Conservation (phyloP, 2,888 invertebrate genomes). For the Hololepta plana region DNA sequence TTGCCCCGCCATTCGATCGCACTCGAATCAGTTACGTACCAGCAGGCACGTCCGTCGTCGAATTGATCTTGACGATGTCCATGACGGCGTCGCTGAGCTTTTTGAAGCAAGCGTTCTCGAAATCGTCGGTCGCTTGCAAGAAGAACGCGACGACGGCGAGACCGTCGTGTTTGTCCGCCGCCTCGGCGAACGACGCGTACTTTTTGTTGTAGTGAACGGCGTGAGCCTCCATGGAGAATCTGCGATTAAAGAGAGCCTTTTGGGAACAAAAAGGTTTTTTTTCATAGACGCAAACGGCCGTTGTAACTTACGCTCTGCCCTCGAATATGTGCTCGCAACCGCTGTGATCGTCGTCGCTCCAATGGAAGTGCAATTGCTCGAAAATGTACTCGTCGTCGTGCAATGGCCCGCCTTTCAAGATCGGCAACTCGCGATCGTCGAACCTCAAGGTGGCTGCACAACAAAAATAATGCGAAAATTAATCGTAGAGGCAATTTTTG, state of each 20-base stretch:
- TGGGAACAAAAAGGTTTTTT: slow-evolving; percentile 1
- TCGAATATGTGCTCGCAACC: slow-evolving; percentile 68
- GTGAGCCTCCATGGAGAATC: slow-evolving; percentile 62
- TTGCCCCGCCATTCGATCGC: too few species aligned
- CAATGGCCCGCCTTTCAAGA: slow-evolving; percentile 44
- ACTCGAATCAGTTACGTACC: slow-evolving; percentile 12
- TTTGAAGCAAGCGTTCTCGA: slow-evolving; percentile 24
- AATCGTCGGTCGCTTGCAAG: slow-evolving; percentile 27
- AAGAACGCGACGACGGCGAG: slow-evolving; percentile 53
- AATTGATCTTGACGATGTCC: slow-evolving; percentile 22
- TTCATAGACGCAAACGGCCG: background rate
- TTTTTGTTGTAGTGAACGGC: slow-evolving; percentile 61
- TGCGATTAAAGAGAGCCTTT: slow-evolving; percentile 15
- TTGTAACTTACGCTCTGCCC: slow-evolving; percentile 38
- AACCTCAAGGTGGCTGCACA: slow-evolving; percentile 42
- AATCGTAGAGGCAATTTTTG: too few species aligned
- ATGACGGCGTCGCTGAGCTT: slow-evolving; percentile 23
- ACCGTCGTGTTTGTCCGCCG: slow-evolving; percentile 49
- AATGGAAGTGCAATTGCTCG: slow-evolving; percentile 68
- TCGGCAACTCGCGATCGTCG: slow-evolving; percentile 36
- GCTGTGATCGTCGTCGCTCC: slow-evolving; percentile 54
- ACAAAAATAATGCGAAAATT: too few species aligned
- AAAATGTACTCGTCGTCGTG: slow-evolving; percentile 46
- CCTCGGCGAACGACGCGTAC: slow-evolving; percentile 42
- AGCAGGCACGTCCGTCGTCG: slow-evolving; percentile 19